These are phyloP conservation scores for Synergus japonicus DNA, from an alignment of 2,888 invertebrate genomes.

Conservation along the genomic window DNA sequence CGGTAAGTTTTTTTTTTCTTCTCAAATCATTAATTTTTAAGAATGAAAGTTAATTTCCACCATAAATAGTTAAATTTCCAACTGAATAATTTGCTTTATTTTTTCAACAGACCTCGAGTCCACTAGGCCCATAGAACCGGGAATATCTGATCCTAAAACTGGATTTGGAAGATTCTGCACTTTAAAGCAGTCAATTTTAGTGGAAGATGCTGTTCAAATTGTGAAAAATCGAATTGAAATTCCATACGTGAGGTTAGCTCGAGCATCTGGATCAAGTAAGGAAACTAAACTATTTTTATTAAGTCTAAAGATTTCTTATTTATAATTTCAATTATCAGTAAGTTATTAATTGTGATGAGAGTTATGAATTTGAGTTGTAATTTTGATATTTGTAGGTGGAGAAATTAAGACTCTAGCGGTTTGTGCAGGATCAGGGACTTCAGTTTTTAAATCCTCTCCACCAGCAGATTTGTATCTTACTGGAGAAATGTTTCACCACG, in stretches of 20 bases:
- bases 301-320: conserved; percentile 37
- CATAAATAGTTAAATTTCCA: too few species aligned
- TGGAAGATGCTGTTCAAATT: conserved; percentile 82
- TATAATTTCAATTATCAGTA: not conserved
- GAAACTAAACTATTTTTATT: conserved; percentile 27
- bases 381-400: conserved; percentile 75
- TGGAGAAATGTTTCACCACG: conserved; percentile 97
- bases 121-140: conserved; percentile 68
- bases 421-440: conserved; percentile 93
- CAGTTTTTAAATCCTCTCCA: conserved; percentile 84
- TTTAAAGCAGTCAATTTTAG: conserved; percentile 78
- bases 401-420: conserved; percentile 84
- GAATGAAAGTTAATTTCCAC: too few species aligned
- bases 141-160: conserved; percentile 60
- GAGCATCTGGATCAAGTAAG: conserved; percentile 78
- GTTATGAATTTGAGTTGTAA: not conserved
- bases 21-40: not conserved
- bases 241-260: conserved; percentile 85
- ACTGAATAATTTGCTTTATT: not conserved
- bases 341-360: not conserved
- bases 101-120: conserved; percentile 60
- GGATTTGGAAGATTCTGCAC: conserved; percentile 82
- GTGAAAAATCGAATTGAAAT: conserved; percentile 86
- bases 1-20: conserved; percentile 52
- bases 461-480: conserved; percentile 91